Conservation (phyloP, 2,113 vertebrate species). For the Puma concolor region DNA sequence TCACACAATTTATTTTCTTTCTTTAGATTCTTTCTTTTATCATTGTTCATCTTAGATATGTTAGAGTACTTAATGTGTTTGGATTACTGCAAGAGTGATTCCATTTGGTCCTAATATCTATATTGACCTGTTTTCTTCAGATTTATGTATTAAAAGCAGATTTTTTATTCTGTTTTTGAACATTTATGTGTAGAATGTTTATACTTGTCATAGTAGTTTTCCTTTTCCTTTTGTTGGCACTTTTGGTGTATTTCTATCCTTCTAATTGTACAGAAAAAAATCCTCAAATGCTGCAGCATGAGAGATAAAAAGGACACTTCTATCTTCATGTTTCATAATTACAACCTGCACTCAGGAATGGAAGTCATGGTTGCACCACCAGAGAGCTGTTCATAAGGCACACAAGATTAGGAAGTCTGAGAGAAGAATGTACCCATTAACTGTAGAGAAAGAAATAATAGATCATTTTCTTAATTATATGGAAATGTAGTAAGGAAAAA, state of each 20-base stretch:
- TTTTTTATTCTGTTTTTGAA: neutral
- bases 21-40: neutral
- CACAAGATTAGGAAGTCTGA: neutral
- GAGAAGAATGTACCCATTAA: neutral
- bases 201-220: neutral
- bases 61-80: neutral
- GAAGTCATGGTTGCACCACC: neutral
- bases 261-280: neutral
- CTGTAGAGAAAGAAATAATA: neutral
- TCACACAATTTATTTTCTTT: neutral
- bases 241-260: neutral
- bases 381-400: neutral
- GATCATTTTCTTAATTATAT: constrained; percentile 32
- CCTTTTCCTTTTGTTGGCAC: neutral
- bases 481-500: constrained; percentile 11
- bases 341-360: neutral
- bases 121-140: neutral
- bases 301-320: neutral
- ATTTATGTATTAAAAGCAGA: neutral
- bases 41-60: neutral
- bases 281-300: neutral
- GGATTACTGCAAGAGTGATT: neutral
- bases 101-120: neutral
- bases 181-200: neutral
- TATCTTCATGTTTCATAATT: neutral